A percentile compares a stretch with the other conserved stretches of the same genome.
Evolutionary conservation across 2,888 invertebrate species (phyloP).

Genomic region (Muscina levida): DNA sequence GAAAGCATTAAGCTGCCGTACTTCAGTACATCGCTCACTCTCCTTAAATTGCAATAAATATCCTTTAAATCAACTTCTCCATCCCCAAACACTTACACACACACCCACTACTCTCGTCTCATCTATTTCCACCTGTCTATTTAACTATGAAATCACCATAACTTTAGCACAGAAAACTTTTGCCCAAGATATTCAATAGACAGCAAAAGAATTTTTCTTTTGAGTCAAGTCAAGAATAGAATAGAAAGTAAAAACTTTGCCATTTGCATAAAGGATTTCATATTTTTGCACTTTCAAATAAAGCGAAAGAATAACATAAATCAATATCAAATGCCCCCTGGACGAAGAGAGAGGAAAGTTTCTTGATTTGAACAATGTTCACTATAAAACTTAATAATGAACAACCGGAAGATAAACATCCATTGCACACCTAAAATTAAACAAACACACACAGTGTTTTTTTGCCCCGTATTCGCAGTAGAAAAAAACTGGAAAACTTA

Average conservation of each 20-base stretch:
- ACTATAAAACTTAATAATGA: slow-evolving; percentile 19
- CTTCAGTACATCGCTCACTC: too few relatives aligned
- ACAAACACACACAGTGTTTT: neutral
- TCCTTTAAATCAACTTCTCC: too few relatives aligned
- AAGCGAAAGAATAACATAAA: slow-evolving; percentile 21
- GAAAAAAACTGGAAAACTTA: slow-evolving; percentile 35
- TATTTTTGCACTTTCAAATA: slow-evolving; percentile 21
- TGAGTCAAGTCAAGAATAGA: neutral
- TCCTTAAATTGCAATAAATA: too few relatives aligned
- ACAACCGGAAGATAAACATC: slow-evolving; percentile 8
- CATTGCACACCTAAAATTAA: slow-evolving; percentile 22
- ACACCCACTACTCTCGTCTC: too few relatives aligned
- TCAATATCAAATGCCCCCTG: slow-evolving; percentile 9
- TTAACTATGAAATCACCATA: slow-evolving; percentile 28
- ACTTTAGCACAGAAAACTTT: slow-evolving; percentile 13
- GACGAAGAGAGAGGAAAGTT: neutral
- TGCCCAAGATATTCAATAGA: slow-evolving; percentile 14
- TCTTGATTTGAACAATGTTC: neutral
- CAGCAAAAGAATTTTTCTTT: neutral
- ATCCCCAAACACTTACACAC: too few relatives aligned
- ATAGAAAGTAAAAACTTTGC: slow-evolving; percentile 7
- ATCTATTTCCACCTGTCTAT: slow-evolving; percentile 13
- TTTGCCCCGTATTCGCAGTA: neutral
- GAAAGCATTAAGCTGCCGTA: too few relatives aligned
- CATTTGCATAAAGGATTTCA: slow-evolving; percentile 16